Evolutionary conservation across 2,113 vertebrate genomes (phyloP).

Genomic region (Oxyruncus cristatus): DNA sequence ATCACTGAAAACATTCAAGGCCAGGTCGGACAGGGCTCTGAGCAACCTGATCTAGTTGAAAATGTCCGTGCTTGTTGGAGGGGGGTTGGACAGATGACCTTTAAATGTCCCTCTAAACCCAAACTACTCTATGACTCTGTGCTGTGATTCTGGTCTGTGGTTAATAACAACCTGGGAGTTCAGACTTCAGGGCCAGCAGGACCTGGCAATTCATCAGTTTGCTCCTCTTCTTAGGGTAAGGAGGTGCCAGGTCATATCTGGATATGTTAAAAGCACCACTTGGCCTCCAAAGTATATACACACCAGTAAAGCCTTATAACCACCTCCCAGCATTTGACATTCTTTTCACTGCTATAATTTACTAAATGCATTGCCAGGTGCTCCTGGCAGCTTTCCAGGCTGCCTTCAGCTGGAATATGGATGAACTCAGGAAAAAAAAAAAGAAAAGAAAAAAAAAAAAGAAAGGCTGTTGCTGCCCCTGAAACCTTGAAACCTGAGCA

Average conservation of each 20-base stretch:
- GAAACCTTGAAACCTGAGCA: neutral
- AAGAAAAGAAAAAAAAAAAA: neutral
- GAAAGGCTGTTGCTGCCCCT: neutral
- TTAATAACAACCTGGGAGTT: neutral
- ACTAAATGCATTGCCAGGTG: conserved; percentile 38
- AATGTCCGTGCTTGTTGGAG: neutral
- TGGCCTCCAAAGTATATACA: neutral
- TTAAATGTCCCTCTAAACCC: neutral
- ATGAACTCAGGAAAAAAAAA: neutral
- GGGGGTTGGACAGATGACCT: neutral
- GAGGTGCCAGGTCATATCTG: neutral
- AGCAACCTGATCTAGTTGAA: neutral
- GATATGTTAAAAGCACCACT: conserved; percentile 29
- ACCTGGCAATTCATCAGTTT: neutral
- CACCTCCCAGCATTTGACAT: neutral
- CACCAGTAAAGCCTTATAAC: neutral
- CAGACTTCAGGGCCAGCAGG: neutral
- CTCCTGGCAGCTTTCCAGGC: conserved; percentile 16
- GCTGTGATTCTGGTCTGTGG: neutral
- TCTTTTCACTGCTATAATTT: conserved; percentile 32
- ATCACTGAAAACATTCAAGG: neutral
- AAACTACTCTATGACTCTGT: neutral
- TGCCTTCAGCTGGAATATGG: neutral
- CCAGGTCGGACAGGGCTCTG: neutral
- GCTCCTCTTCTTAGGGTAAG: neutral